A percentile compares a stretch with the other conserved stretches of the same genome.
Conservation (phyloP, 2,888 invertebrate species). For the Mechanitis messenoides region DNA sequence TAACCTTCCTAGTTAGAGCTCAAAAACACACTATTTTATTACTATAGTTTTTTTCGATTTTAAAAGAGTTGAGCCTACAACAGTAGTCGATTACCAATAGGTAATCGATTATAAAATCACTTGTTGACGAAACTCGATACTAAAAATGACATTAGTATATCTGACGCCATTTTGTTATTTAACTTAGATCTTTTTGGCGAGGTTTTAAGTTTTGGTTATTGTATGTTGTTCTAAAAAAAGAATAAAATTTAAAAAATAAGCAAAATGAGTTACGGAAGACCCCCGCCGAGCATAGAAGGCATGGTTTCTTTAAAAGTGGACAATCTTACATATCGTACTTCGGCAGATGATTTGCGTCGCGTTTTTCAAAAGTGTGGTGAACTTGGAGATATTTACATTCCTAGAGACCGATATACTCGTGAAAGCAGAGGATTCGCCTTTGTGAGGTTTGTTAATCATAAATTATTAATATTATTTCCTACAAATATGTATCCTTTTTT, state of each 20-base stretch:
- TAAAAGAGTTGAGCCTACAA: too few species aligned
- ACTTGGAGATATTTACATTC: conserved; percentile 99
- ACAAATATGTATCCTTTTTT: conserved; percentile 8
- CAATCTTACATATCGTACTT: conserved; percentile 97
- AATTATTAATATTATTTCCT: conserved; percentile 8
- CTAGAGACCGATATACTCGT: conserved; percentile 94
- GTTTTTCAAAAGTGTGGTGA: conserved; percentile 98
- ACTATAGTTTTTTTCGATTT: too few species aligned
- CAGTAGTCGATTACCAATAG: too few species aligned
- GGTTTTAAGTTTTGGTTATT: too few species aligned
- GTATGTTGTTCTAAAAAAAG: not conserved
- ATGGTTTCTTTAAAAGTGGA: conserved; percentile 99
- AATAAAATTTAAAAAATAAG: conserved; percentile 3
- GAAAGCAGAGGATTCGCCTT: conserved; percentile 99
- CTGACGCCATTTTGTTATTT: too few species aligned
- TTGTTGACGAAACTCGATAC: too few species aligned
- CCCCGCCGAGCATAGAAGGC: conserved; percentile 95
- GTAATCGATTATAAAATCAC: too few species aligned
- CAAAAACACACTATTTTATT: too few species aligned
- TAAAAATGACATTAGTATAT: too few species aligned
- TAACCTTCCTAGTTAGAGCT: too few species aligned
- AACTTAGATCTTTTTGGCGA: too few species aligned
- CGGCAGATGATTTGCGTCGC: conserved; percentile 95
- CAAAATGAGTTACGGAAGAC: conserved; percentile 90
- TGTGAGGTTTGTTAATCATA: conserved; percentile 83